Percentiles rank a stretch among this genome's conserved stretches.
These are phyloP conservation scores for Eupithecia dodoneata DNA, from an alignment of 2,888 invertebrate genomes.

Conservation along the genomic window DNA sequence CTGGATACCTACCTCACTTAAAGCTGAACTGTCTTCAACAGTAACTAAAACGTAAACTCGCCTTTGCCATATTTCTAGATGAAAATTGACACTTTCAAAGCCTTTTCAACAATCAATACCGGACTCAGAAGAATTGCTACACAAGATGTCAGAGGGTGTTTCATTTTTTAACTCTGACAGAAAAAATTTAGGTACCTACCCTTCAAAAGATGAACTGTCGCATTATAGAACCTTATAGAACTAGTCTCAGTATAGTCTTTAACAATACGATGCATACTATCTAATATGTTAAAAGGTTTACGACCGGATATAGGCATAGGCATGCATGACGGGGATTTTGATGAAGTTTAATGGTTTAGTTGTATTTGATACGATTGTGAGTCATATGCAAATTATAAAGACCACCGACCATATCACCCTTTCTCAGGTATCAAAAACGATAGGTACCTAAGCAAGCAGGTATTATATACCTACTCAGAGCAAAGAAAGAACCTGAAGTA, in stretches of 20 bases:
- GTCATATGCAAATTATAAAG: not conserved
- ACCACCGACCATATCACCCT: not conserved
- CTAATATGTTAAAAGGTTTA: not conserved
- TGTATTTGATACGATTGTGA: not conserved
- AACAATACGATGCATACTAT: not conserved
- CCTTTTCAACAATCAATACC: not conserved
- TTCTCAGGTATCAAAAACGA: not conserved
- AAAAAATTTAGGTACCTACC: not conserved
- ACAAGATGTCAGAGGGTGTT: not conserved
- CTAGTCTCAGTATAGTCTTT: too few relatives aligned
- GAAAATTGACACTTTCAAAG: not conserved
- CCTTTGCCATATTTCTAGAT: not conserved
- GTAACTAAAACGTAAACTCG: not conserved
- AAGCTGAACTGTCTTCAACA: not conserved
- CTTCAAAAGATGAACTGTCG: not conserved
- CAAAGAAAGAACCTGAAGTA: not conserved
- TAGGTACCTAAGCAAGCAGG: not conserved
- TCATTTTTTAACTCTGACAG: not conserved
- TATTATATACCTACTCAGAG: not conserved
- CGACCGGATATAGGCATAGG: slow-evolving; percentile 15
- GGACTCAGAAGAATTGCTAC: not conserved
- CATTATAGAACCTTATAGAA: not conserved
- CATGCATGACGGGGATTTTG: slow-evolving; percentile 13
- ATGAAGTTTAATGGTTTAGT: not conserved
- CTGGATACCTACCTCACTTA: not conserved